Evolutionary conservation across 2,113 vertebrate genomes (phyloP).

Genomic region (Eulemur macaco): DNA sequence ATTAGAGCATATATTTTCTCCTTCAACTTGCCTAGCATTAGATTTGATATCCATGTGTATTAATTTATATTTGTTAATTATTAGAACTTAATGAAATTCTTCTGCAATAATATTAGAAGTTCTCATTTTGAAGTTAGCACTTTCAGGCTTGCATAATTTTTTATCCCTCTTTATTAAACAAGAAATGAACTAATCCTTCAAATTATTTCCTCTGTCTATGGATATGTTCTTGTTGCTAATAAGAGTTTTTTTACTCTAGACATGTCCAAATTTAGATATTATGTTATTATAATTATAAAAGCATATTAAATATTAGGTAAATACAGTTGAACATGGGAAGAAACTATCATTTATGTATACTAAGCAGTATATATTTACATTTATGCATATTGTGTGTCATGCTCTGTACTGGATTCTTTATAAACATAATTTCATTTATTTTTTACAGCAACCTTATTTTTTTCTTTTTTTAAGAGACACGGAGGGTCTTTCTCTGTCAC

Average conservation of each 20-base stretch:
- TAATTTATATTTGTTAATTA: conserved; percentile 58
- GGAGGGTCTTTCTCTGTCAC: too few species aligned
- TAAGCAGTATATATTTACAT: background rate
- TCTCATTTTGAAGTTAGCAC: background rate
- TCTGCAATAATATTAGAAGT: conserved; percentile 17
- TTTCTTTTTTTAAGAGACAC: too few species aligned
- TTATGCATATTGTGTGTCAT: background rate
- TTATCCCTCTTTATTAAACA: conserved; percentile 52
- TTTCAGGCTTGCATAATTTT: background rate
- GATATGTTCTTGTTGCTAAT: background rate
- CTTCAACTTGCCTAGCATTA: conserved; percentile 25
- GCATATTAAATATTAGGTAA: background rate
- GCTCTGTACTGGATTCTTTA: background rate
- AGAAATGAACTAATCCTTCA: conserved; percentile 33
- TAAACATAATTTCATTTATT: background rate
- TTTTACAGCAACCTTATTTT: background rate
- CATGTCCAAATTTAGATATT: background rate
- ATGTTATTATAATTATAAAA: background rate
- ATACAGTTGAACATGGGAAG: background rate
- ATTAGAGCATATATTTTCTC: background rate
- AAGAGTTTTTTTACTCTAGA: background rate
- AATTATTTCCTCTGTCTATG: conserved; percentile 9
- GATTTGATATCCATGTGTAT: conserved; percentile 1
- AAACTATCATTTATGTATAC: background rate
- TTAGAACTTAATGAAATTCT: conserved; percentile 53